Evolutionary conservation across 2,888 invertebrate genomes (phyloP).

Genomic region (Phyllotreta cruciferae): DNA sequence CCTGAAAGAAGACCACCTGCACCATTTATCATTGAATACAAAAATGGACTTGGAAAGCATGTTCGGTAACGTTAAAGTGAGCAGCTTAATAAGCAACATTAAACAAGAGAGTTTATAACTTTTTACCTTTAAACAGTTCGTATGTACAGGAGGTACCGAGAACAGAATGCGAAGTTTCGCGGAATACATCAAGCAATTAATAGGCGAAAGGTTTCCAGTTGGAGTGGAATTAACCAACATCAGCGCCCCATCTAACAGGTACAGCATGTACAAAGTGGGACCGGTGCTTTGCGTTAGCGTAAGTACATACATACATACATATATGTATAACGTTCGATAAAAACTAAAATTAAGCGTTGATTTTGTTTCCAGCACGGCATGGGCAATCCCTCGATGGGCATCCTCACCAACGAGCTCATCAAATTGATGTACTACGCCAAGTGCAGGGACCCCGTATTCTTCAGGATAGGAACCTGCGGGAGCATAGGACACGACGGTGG

Average conservation of each 20-base stretch:
- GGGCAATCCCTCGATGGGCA: constrained; percentile 96
- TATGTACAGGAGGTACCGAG: constrained; percentile 96
- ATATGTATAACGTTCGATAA: background rate
- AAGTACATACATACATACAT: constrained; percentile 60
- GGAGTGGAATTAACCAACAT: constrained; percentile 89
- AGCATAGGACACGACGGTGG: constrained; percentile 93
- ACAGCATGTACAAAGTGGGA: constrained; percentile 97
- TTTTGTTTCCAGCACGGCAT: constrained; percentile 87
- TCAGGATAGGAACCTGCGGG: constrained; percentile 93
- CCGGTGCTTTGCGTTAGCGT: constrained; percentile 85
- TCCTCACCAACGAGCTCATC: constrained; percentile 93
- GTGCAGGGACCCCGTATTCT: constrained; percentile 86
- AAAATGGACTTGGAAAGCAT: constrained; percentile 89
- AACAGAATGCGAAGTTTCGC: constrained; percentile 94
- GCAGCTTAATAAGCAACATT: constrained; percentile 26
- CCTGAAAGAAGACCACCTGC: constrained; percentile 92
- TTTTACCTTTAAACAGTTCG: constrained; percentile 71
- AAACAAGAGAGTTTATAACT: background rate
- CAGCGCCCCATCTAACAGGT: constrained; percentile 89
- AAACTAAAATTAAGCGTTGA: background rate
- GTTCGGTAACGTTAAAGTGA: constrained; percentile 95
- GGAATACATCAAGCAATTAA: constrained; percentile 86
- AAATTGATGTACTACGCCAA: constrained; percentile 95
- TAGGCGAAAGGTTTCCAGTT: constrained; percentile 86
- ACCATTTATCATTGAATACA: constrained; percentile 90